These are phyloP conservation scores for Miichthys miiuy DNA, from an alignment of 2,797 vertebrate species.

Conservation along the genomic window DNA sequence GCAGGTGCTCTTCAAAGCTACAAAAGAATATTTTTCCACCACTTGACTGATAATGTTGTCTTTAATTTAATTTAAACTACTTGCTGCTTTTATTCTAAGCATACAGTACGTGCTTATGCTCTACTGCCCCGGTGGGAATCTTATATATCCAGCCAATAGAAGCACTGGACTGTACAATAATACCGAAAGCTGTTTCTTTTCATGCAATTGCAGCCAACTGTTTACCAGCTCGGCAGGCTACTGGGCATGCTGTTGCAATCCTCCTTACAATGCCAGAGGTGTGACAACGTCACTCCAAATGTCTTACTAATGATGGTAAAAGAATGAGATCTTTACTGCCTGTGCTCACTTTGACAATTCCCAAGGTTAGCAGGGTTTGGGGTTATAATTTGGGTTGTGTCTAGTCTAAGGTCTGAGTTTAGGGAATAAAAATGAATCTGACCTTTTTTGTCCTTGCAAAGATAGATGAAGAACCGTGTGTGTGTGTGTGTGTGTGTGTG, in stretches of 20 bases:
- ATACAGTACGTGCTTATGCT: accelerated
- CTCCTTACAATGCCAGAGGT: constrained; percentile 46
- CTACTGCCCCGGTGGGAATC: neutral
- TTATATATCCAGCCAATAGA: neutral
- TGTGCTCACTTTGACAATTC: neutral
- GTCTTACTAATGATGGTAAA: neutral
- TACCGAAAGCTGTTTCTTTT: constrained; percentile 26
- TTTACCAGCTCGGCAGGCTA: constrained; percentile 22
- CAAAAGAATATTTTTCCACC: neutral
- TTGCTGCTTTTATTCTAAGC: neutral
- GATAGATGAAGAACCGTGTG: neutral
- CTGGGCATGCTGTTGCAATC: constrained; percentile 20
- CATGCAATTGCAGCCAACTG: constrained; percentile 22
- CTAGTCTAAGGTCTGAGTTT: neutral
- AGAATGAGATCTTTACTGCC: neutral
- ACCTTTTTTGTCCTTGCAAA: neutral
- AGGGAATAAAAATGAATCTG: neutral
- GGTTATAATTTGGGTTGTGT: neutral
- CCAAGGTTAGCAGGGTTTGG: neutral
- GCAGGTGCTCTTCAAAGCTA: neutral
- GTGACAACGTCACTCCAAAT: constrained; percentile 53
- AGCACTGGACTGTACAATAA: constrained; percentile 18
- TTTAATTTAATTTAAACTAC: neutral
- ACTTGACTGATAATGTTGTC: neutral
- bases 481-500: constrained; percentile 10